Evolutionary conservation across 1,140 invertebrate genomes (phyloP), one percentile per base, ranked within the genome.

Genomic region (Acyrthosiphon pisum): DNA sequence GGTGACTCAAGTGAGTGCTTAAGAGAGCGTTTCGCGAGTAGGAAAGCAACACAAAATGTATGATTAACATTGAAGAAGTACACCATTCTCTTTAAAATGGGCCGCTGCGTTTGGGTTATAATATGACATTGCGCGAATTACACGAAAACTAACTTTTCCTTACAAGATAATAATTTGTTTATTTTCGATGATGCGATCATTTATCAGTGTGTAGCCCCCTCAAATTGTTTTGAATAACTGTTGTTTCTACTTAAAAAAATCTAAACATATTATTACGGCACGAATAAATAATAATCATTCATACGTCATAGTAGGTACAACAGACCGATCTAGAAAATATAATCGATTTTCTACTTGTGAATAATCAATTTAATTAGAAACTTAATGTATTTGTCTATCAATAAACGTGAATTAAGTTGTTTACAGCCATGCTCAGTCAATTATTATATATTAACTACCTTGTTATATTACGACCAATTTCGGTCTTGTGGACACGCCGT

Each of bases 31-130:
- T 86, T 86, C 3, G 23, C 3, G 26, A 44, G 41, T 30, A 84
- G 20, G 44, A 84, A 44, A 86, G 23, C 83, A 44, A 86, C 83
- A n/a, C 8, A 35, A 87, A 87, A 46, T 87, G 14, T 87, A 87
- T 87, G 84, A 46, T 87, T 23, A 87, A 87, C 44, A 87, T 87
- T 87, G n/a, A n/a, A 87, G 44, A 87, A 46, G 84, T 87, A 87
- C 30, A 26, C 18, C 11, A 46, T 87, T 48, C 30, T 87, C 4
- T 87, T 30, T 30, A 48, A 84, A 44, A 86, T 26, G 30, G 14
- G 30, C 44, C 30, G 20, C 22, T 23, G 14, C 60, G 14, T 4
- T 76, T 76, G 60, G 3, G 6, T 76, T 18, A 76, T n/a, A n/a
- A n/a, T n/a, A n/a, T 6, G 60, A 76, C 4, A 35, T 7, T 83